phyloP scores from a whole-genome alignment of 2,888 invertebrate species.

The Caenorhabditis drosophilae region DNA sequence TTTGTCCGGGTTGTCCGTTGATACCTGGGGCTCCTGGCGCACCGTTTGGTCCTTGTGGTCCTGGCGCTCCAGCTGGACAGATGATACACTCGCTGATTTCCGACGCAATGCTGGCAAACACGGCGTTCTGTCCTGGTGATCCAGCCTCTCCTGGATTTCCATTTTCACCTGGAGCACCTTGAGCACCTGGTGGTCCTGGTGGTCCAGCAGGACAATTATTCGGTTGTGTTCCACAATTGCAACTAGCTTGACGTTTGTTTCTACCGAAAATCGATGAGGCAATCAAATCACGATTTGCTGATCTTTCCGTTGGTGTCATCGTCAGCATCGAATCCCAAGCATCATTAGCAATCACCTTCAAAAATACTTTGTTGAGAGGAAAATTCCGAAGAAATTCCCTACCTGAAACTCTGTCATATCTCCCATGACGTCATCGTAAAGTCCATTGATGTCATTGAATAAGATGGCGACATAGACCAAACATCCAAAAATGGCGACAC shows the following conservation, averaged over 20 bases:
- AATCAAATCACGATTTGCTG: too few species aligned
- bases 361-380: not conserved
- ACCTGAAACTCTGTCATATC: slow-evolving; percentile 45
- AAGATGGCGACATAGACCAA: slow-evolving; percentile 35
- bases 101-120: slow-evolving; percentile 16
- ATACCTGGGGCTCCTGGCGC: slow-evolving; percentile 35
- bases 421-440: slow-evolving; percentile 44
- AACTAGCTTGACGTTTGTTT: slow-evolving; percentile 43
- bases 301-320: too few species aligned
- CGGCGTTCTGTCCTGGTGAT: slow-evolving; percentile 25
- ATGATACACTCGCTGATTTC: slow-evolving; percentile 21
- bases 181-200: slow-evolving; percentile 31
- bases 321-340: slow-evolving; percentile 45
- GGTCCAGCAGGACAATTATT: slow-evolving; percentile 35
- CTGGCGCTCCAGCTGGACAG: slow-evolving; percentile 33
- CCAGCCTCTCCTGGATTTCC: slow-evolving; percentile 15
- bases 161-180: slow-evolving; percentile 7
- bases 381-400: not conserved
- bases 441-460: slow-evolving; percentile 47
- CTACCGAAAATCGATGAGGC: slow-evolving; percentile 34
- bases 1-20: slow-evolving; percentile 26
- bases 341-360: slow-evolving; percentile 27
- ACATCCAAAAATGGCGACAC: slow-evolving; percentile 40
- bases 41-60: slow-evolving; percentile 33
- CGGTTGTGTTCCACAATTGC: slow-evolving; percentile 43